Percentiles rank a stretch among this genome's conserved stretches.
Conservation (phyloP, 1,140 invertebrate species). For the Philotrypesis tridentata region DNA sequence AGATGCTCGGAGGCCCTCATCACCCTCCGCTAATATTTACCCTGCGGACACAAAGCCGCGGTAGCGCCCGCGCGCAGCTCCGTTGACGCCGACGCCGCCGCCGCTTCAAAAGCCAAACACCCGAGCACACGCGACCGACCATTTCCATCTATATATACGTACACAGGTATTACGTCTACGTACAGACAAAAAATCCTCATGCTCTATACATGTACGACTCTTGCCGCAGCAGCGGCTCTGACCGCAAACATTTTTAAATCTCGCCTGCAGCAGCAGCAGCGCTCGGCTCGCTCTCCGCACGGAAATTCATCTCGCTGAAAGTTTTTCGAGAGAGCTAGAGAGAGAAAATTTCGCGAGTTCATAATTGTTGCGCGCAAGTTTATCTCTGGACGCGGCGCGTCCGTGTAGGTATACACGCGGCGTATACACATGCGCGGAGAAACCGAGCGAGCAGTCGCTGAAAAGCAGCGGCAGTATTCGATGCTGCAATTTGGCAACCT, state of each 20-base stretch:
- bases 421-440: too few species aligned
- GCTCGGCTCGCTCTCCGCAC: too few species aligned
- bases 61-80: background rate
- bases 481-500: background rate
- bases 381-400: too few species aligned
- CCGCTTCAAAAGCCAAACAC: background rate
- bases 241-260: background rate
- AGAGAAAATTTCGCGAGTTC: background rate
- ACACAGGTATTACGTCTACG: too few species aligned
- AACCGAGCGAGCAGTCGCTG: too few species aligned
- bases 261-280: too few species aligned
- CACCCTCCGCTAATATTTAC: slow-evolving; percentile 50
- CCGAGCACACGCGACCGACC: background rate
- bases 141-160: background rate
- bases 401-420: too few species aligned
- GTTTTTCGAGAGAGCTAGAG: background rate
- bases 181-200: too few species aligned
- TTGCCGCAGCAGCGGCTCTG: background rate
- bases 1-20: slow-evolving; percentile 37
- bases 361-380: background rate
- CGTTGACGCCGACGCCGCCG: too few species aligned
- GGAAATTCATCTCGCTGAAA: too few species aligned
- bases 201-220: background rate
- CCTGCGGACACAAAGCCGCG: slow-evolving; percentile 28
- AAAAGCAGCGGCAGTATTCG: background rate